Evolutionary conservation across 1,140 invertebrate genomes (phyloP).

Genomic region (Steinernema khuongi): DNA sequence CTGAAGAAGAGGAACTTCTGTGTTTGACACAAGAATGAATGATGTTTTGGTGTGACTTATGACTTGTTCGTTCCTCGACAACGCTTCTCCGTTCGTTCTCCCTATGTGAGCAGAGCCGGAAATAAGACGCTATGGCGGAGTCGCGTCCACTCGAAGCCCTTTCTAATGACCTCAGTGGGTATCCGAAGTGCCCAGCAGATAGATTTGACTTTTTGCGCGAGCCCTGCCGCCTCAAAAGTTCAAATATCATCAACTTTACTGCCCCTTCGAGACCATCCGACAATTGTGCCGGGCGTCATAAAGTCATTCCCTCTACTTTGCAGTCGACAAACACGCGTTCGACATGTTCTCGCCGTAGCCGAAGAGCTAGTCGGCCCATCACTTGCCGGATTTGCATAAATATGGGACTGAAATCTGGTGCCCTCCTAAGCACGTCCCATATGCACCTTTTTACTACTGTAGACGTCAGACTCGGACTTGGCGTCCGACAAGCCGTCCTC

Average conservation of each 20-base stretch:
- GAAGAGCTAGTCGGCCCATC: neutral
- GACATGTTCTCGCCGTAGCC: neutral
- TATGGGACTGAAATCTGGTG: neutral
- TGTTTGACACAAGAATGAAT: neutral
- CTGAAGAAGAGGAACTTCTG: too few species aligned
- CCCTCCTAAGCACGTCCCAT: neutral
- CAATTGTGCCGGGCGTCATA: neutral
- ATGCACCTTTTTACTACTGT: neutral
- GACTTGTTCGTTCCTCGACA: neutral
- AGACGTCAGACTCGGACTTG: neutral
- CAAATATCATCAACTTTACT: slow-evolving; percentile 15
- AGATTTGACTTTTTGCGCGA: slow-evolving; percentile 12
- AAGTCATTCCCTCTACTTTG: neutral
- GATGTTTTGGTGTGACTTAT: neutral
- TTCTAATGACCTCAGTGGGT: slow-evolving; percentile 10
- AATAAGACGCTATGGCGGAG: neutral
- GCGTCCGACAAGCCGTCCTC: neutral
- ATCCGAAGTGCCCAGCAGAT: neutral
- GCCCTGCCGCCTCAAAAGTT: neutral
- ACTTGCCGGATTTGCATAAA: slow-evolving; percentile 2
- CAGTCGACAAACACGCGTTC: neutral
- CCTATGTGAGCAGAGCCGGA: neutral
- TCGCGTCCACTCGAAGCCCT: neutral
- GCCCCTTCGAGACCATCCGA: slow-evolving; percentile 14
- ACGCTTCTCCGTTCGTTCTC: neutral